Base-by-base conservation (phyloP, 35 echinoderm and acorn worm species). In the Anneissia japonica region DNA sequence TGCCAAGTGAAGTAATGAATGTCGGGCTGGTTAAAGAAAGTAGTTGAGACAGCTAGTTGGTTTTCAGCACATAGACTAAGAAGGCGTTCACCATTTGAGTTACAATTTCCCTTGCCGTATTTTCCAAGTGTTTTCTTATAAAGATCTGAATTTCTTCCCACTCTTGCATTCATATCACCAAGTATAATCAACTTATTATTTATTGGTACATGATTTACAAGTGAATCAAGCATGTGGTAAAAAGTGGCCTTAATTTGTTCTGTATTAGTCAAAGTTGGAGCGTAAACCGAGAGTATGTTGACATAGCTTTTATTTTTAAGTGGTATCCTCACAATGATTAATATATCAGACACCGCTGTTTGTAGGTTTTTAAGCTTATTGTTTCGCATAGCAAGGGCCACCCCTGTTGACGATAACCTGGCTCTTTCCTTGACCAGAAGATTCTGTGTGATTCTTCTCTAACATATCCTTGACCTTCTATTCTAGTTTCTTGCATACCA, bases 1-100 rank as follows among this genome's bases (percentile, higher is more conserved):
- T 46, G 46, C 80, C 90, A 92, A 40, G 91, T 84, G 82, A 79
- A 89, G 91, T 79, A 93, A 30, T 83, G 72, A 74, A 89, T 88
- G 45, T 89, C 82, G 43, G 91, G 86, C 39, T 77, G 81, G 46
- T 80, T 41, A 76, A 89, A 89, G 13, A 80, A 88, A 16, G 91
- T 89, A 72, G 88, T 89, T 35, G 82, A 80, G 34, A 93, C 77
- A 36, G 39, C 72, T 37, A 92, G 81, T 11, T 84, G 33, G 46
- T 46, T 43, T 31, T 92, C 39, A 56, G 36, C 74, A 38, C 91
- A 92, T 23, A 92, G 39, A 13, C n/a, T 74, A 17, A 92, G 32
- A 0, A 92, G 75, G 7, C 40, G 39, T 7, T 92, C 86, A 29
- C 86, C 86, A 73, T 92, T 92, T 16, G 79, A 40, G 34, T 92